A percentile compares a stretch with the other conserved stretches of the same genome.
Conservation (phyloP, 2,113 vertebrate genomes). For the Daboia siamensis region DNA sequence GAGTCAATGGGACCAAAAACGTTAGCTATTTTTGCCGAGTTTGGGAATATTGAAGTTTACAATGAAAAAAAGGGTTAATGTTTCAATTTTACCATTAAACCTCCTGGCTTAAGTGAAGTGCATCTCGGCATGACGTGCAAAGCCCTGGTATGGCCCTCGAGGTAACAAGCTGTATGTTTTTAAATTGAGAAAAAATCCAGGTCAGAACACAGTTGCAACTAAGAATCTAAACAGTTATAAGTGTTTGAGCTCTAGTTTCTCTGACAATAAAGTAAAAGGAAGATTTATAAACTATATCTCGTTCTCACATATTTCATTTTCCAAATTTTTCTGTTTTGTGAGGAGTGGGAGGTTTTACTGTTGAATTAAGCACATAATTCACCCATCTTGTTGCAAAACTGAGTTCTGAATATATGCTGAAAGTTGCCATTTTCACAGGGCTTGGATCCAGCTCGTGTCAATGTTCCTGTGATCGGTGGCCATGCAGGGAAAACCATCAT, state of each 20-base stretch:
- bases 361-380: background rate
- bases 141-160: background rate
- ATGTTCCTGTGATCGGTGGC: slow-evolving; percentile 90
- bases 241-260: background rate
- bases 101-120: background rate
- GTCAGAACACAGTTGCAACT: background rate
- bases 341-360: background rate
- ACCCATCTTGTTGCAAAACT: rapidly evolving
- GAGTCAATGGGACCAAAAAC: background rate
- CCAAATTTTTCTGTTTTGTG: background rate
- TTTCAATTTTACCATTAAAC: background rate
- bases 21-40: background rate
- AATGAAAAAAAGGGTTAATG: background rate
- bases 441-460: slow-evolving; percentile 90
- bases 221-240: background rate
- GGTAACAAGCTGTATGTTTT: background rate
- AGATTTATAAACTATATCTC: background rate
- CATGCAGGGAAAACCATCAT: slow-evolving; percentile 98
- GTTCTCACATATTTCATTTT: background rate
- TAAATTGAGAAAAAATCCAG: background rate
- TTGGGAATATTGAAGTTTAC: background rate
- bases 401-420: slow-evolving; percentile 16
- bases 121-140: background rate
- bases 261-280: background rate
- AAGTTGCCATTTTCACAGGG: slow-evolving; percentile 65